Base-by-base conservation (phyloP, 2,888 invertebrate species). In the Eristalinus sepulchralis region DNA sequence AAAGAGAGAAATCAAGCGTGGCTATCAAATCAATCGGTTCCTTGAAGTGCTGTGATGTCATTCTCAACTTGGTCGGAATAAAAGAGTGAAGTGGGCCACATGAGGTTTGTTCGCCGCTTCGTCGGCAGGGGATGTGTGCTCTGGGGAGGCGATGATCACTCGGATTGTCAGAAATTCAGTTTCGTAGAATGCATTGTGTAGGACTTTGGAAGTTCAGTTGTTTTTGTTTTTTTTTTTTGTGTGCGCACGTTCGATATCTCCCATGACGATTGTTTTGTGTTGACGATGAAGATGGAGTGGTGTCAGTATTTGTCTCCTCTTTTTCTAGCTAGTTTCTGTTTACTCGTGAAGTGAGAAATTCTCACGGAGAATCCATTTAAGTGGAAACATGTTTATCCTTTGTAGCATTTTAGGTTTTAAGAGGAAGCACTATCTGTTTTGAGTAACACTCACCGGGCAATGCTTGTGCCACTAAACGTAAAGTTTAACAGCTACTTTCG, bases 1-100 rank as follows among this genome's bases (percentile, higher is more conserved):
- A 73, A 77, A 73, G 39, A 60, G 66, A 81, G 82, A 82, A 77
- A 77, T 82, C 85, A 77, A 82, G 72, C 68, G 53, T 66, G 57
- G 62, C 62, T 73, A 81, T 85, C 82, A 78, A 73, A 82, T 85
- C 81, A 73, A 77, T 73, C 72, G 82, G 77, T 68, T 85, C 39
- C 82, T 72, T 73, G 77, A 77, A 82, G 68, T 77, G 72, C 64
- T 77, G 27, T 73, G 73, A 73, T 82, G 85, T 82, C 77, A 85
- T 73, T 85, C 68, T 53, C 47, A 60, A 73, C 47, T 81, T 72
- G 76, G 36, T 20, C 59, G 72, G 67, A 72, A 73, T 80, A 71
- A 76, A 62, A 20, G 76, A 22, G 31, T 47, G 47, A 47, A 47
- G 47, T 59, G 64, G 53, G 64, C 34, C 27, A 59, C 63, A 31